Evolutionary conservation across 2,797 vertebrate genomes (phyloP).

Genomic region (Natrix natrix): DNA sequence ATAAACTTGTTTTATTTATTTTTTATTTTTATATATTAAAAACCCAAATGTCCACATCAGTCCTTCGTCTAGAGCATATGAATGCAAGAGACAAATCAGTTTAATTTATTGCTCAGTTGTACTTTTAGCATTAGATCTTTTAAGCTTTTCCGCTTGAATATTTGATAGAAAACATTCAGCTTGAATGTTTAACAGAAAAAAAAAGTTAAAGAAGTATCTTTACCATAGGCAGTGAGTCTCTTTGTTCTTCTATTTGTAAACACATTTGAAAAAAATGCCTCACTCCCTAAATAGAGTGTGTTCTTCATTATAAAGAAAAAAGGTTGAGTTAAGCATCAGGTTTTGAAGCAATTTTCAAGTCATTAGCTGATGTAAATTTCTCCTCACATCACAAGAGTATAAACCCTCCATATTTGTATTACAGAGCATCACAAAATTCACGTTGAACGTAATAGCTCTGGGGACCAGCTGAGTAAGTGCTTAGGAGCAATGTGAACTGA

Average conservation of each 20-base stretch:
- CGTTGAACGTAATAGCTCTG: constrained; percentile 63
- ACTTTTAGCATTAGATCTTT: constrained; percentile 47
- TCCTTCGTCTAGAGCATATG: background rate
- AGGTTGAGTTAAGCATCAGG: constrained; percentile 32
- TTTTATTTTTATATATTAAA: background rate
- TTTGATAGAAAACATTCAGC: background rate
- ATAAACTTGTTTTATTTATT: background rate
- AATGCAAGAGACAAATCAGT: background rate
- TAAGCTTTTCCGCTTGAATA: constrained; percentile 28
- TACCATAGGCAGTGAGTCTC: background rate
- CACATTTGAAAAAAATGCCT: background rate
- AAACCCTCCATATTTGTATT: constrained; percentile 60
- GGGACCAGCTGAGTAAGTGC: constrained; percentile 59
- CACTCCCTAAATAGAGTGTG: constrained; percentile 4
- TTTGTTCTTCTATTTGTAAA: background rate
- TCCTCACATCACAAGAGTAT: constrained; percentile 41
- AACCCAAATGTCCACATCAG: background rate
- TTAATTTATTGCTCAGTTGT: constrained; percentile 16
- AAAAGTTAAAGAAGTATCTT: background rate
- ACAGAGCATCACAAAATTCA: constrained; percentile 67
- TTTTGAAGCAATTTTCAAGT: constrained; percentile 44
- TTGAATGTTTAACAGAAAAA: constrained; percentile 5
- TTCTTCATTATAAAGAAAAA: background rate
- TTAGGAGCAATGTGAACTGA: constrained; percentile 62
- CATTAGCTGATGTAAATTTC: constrained; percentile 56